Percentiles rank a stretch among this genome's conserved stretches.
phyloP scores from a whole-genome alignment of 1,140 invertebrate species.

The Eriocheir sinensis region DNA sequence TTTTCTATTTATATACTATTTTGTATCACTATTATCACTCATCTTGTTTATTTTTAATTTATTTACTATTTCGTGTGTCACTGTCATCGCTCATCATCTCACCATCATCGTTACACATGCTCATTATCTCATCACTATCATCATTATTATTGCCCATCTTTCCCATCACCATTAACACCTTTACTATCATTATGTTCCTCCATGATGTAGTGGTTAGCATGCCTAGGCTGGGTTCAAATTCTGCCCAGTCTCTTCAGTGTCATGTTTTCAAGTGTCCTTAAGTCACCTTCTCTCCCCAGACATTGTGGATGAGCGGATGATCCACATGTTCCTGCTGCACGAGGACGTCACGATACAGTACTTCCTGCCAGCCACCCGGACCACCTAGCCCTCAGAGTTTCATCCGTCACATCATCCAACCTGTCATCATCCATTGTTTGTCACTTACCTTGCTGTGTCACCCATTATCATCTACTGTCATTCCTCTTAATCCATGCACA shows the following conservation, averaged over 20 bases:
- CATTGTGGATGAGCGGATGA: slow-evolving; percentile 83
- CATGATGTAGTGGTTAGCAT: no score
- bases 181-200: no score
- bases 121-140: neutral
- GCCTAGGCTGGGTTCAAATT: no score
- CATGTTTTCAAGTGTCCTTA: no score
- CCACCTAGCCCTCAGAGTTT: neutral
- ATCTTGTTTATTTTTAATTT: no score
- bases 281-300: slow-evolving; percentile 81
- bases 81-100: neutral
- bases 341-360: slow-evolving; percentile 86
- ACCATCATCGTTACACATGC: neutral
- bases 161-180: no score
- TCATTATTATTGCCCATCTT: no score
- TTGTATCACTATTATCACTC: no score
- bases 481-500: no score
- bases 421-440: neutral
- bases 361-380: slow-evolving; percentile 83
- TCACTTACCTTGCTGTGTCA: neutral
- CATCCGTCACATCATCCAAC: neutral
- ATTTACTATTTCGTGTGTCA: no score
- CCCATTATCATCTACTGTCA: no score
- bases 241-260: no score
- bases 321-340: slow-evolving; percentile 85
- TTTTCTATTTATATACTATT: neutral